These are phyloP conservation scores for Todiramphus chloris DNA, from an alignment of 2,113 vertebrate species.

Conservation along the genomic window DNA sequence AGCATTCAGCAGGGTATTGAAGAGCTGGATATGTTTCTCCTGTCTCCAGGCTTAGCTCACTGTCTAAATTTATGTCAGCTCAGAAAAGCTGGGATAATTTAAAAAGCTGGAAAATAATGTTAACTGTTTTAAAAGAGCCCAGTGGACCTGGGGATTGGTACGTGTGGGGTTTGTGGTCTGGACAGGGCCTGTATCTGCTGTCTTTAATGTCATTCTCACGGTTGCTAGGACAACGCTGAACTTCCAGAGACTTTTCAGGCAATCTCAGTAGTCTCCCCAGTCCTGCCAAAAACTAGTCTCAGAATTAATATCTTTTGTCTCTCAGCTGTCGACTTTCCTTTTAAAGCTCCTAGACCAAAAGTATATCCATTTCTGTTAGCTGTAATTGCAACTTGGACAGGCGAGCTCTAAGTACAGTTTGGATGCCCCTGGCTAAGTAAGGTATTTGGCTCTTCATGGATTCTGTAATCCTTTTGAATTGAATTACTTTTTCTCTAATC, in stretches of 20 bases:
- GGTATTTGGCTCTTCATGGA: background rate
- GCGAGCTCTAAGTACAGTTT: background rate
- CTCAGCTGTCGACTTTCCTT: background rate
- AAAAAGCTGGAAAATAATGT: conserved; percentile 58
- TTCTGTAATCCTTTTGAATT: conserved; percentile 17
- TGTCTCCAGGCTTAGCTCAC: conserved; percentile 53
- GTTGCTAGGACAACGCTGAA: background rate
- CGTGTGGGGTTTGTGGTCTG: conserved; percentile 57
- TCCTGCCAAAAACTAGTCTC: conserved; percentile 44
- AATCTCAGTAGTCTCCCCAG: conserved; percentile 23
- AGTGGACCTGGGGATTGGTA: background rate
- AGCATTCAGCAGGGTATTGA: background rate
- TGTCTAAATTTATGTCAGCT: conserved; percentile 59
- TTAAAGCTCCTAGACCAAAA: conserved; percentile 39
- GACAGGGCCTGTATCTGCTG: background rate
- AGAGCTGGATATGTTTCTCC: conserved; percentile 37
- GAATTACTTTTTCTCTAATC: conserved; percentile 4
- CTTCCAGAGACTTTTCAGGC: conserved; percentile 45
- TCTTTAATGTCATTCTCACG: conserved; percentile 49
- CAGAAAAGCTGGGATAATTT: conserved; percentile 47
- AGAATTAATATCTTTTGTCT: conserved; percentile 50
- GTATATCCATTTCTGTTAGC: conserved; percentile 6
- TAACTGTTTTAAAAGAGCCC: conserved; percentile 46
- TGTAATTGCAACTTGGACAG: background rate
- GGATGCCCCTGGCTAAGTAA: background rate